A percentile compares a stretch with the other conserved stretches of the same genome.
phyloP scores from a whole-genome alignment of 2,797 vertebrate species.

The Muscicapa comitata region DNA sequence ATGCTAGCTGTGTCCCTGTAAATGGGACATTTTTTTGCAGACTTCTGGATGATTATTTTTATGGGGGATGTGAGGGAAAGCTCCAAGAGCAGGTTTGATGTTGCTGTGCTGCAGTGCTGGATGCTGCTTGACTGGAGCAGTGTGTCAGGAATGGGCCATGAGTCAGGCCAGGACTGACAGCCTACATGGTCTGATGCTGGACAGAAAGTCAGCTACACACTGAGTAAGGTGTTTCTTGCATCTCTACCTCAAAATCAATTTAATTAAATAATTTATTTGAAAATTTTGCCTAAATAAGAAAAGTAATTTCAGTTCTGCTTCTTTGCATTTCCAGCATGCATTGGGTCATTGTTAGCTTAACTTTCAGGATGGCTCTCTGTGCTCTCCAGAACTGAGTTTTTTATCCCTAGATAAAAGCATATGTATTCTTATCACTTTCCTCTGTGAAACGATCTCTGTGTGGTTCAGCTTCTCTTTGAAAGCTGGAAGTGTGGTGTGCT shows the following conservation, averaged over 20 bases:
- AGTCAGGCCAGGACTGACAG: background rate
- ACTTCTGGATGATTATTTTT: background rate
- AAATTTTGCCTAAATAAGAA: background rate
- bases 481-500: background rate
- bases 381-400: background rate
- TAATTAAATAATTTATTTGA: background rate
- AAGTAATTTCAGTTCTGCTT: background rate
- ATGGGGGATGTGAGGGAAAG: background rate
- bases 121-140: background rate
- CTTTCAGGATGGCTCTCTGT: background rate
- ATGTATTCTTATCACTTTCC: background rate
- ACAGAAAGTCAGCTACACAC: background rate
- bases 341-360: background rate
- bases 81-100: background rate
- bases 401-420: background rate
- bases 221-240: background rate
- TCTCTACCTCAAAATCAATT: background rate
- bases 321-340: background rate
- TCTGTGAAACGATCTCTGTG: background rate
- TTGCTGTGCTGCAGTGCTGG: background rate
- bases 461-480: background rate
- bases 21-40: background rate
- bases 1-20: background rate
- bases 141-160: background rate
- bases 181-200: background rate